These are phyloP conservation scores for Columbina picui DNA, from an alignment of 2,113 vertebrate genomes.

Conservation along the genomic window DNA sequence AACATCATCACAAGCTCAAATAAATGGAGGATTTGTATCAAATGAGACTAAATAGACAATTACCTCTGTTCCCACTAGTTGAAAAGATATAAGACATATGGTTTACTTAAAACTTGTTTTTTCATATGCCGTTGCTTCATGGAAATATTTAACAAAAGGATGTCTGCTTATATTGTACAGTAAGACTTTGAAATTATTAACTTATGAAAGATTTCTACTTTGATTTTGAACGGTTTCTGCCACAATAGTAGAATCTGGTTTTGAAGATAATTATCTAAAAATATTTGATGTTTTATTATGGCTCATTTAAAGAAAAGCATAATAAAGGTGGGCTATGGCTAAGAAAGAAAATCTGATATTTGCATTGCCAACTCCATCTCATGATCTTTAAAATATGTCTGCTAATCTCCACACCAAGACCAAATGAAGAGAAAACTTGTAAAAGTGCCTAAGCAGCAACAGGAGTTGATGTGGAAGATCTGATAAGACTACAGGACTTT, in stretches of 20 bases:
- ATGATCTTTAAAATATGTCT: neutral
- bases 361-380: neutral
- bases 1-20: neutral
- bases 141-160: constrained; percentile 10
- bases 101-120: neutral
- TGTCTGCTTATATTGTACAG: neutral
- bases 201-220: neutral
- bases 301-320: neutral
- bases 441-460: neutral
- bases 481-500: neutral
- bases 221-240: neutral
- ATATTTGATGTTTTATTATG: neutral
- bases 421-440: neutral
- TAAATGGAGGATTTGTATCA: constrained; percentile 78
- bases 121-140: neutral
- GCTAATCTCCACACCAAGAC: neutral
- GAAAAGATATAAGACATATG: neutral
- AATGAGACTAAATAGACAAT: constrained; percentile 56
- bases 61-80: neutral
- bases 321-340: neutral
- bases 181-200: neutral
- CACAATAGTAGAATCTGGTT: neutral
- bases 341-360: neutral
- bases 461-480: neutral
- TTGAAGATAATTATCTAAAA: neutral